Evolutionary conservation across 2,888 invertebrate genomes (phyloP).

Genomic region (Lagria hirta): DNA sequence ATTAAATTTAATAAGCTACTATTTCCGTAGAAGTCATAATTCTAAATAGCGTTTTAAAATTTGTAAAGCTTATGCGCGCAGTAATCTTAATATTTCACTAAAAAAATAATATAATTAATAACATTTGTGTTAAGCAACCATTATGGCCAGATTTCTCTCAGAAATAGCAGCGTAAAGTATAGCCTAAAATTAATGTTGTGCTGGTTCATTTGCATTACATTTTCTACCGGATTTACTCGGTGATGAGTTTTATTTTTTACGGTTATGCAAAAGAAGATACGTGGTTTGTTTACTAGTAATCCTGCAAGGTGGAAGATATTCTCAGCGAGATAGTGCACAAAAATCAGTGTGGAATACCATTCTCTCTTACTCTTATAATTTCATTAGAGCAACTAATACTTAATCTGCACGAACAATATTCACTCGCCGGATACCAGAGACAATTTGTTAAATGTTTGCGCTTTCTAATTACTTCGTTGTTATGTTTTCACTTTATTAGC

Average conservation of each 20-base stretch:
- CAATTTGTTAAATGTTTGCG: constrained; percentile 31
- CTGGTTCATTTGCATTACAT: constrained; percentile 46
- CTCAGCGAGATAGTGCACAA: constrained; percentile 9
- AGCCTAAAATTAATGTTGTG: constrained; percentile 39
- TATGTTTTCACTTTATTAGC: constrained; percentile 22
- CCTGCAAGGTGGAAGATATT: constrained; percentile 21
- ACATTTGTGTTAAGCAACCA: constrained; percentile 15
- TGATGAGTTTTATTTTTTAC: constrained; percentile 47
- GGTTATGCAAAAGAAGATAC: constrained; percentile 25
- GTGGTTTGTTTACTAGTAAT: constrained; percentile 11
- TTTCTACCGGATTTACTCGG: constrained; percentile 41
- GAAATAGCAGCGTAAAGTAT: constrained; percentile 33
- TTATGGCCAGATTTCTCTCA: constrained; percentile 29
- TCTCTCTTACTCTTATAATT: constrained; percentile 9
- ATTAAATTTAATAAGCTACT: too few species aligned
- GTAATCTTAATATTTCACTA: too few species aligned
- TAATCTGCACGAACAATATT: constrained; percentile 36
- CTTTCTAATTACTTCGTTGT: constrained; percentile 21
- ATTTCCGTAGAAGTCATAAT: too few species aligned
- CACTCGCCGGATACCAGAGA: constrained; percentile 30
- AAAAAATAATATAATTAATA: too few species aligned
- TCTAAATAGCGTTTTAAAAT: too few species aligned
- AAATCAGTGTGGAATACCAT: constrained; percentile 13
- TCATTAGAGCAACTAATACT: constrained; percentile 34
- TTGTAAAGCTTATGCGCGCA: too few species aligned